These are phyloP conservation scores for Myanophis thanlyinensis DNA, from an alignment of 2,113 vertebrate species.

Conservation along the genomic window DNA sequence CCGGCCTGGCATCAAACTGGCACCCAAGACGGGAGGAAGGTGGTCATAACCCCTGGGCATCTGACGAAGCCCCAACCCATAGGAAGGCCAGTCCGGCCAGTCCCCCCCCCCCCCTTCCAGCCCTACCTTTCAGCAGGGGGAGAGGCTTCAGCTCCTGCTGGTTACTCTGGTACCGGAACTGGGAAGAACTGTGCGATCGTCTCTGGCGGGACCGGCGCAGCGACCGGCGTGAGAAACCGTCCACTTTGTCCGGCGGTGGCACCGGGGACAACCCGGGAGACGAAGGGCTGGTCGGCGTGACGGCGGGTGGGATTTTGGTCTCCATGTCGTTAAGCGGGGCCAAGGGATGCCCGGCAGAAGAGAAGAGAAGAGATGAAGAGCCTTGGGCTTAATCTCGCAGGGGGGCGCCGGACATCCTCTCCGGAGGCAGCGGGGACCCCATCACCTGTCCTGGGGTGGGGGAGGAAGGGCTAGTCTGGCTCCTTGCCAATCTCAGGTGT, in stretches of 20 bases:
- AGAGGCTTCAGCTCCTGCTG: constrained; percentile 90
- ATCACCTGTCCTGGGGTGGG: not conserved
- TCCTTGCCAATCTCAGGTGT: not conserved
- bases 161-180: constrained; percentile 93
- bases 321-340: constrained; percentile 60
- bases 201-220: constrained; percentile 87
- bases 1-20: not conserved
- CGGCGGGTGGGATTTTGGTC: constrained; percentile 86
- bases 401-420: not conserved
- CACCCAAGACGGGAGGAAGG: not conserved
- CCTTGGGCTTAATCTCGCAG: constrained; percentile 40
- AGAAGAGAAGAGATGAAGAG: no score
- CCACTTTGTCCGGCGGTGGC: constrained; percentile 90
- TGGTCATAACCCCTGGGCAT: not conserved
- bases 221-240: constrained; percentile 87
- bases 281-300: constrained; percentile 87
- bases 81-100: no score
- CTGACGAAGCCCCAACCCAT: not conserved
- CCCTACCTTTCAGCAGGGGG: constrained; percentile 88
- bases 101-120: not conserved
- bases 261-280: constrained; percentile 87
- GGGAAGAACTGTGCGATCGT: constrained; percentile 89
- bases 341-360: constrained; percentile 30
- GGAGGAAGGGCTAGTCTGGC: not conserved
- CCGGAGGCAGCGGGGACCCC: not conserved